Base-by-base conservation (phyloP, 2,113 vertebrate species). In the Dolichallabes microphthalmus region DNA sequence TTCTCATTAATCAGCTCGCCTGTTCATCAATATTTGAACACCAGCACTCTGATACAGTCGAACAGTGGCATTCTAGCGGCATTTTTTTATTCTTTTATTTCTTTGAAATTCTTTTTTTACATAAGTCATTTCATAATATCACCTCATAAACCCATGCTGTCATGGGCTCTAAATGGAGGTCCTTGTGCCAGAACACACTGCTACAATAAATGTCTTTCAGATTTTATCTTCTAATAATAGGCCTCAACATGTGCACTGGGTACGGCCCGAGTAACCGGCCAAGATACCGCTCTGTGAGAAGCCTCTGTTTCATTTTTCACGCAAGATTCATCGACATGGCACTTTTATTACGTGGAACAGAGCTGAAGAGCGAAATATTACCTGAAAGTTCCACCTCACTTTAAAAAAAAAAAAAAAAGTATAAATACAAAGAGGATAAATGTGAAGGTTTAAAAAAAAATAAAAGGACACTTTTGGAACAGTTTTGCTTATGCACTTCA, bases 171-270 rank as follows among this genome's bases (percentile, higher is more conserved):
- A 86, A 84, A 85, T 85, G 80, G 63, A 74, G 69, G 82, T 74
- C 84, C 78, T 85, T 61, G 45, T 86, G 80, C 87, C 86, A 88
- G 80, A 86, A 87, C 84, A 86, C 81, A 89, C 83, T 88, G 87
- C 86, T 85, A 85, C 87, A 87, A 82, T 89, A 89, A 88, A 91
- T 85, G 85, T 88, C 89, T 80, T 60, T 90, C 80, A 84, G 85
- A 90, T 88, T 91, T 90, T 89, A 85, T 88, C 89, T 89, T 75
- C 86, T 86, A 83, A 87, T 88, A 90, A 89, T 86, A 75, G 69
- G 5, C 63, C 32, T 61, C 63, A 81, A 82, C 86, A 87, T 82
- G 58, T 58, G 57, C 63, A n/a, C 39, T 68, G 78, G 58, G 82
- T 50, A 78, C 74, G 82, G 68, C 22, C 45, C 39, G 61, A 68